Evolutionary conservation across 2,888 invertebrate species (phyloP).

Genomic region (Ophraella communa): DNA sequence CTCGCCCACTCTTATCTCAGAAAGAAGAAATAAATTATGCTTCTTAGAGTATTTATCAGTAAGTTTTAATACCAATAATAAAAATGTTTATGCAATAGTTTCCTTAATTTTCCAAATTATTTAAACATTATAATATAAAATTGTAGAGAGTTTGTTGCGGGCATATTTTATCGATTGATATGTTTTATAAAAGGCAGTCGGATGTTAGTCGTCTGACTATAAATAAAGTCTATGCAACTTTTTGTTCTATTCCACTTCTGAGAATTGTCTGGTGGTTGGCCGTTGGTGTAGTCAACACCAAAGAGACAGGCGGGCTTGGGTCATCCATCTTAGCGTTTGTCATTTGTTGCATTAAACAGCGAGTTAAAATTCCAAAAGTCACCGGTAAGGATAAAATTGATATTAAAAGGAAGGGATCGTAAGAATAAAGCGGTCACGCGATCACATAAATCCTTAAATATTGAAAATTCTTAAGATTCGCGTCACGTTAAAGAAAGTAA

Average conservation of each 20-base stretch:
- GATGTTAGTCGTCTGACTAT: background rate
- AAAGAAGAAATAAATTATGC: too few relatives aligned
- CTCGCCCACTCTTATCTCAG: too few relatives aligned
- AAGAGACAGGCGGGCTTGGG: constrained; percentile 43
- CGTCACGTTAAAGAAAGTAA: constrained; percentile 39
- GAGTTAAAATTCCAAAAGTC: constrained; percentile 47
- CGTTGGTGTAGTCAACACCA: constrained; percentile 4
- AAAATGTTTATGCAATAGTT: too few relatives aligned
- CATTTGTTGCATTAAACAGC: constrained; percentile 48
- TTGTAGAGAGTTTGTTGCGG: background rate
- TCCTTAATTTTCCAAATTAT: background rate
- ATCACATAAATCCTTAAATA: constrained; percentile 47
- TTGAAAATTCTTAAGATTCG: constrained; percentile 45
- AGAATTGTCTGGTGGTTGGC: constrained; percentile 17
- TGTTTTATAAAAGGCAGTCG: background rate
- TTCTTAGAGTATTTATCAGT: too few relatives aligned
- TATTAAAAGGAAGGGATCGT: constrained; percentile 37
- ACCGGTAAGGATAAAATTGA: constrained; percentile 45
- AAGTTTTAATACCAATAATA: too few relatives aligned
- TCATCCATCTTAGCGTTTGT: constrained; percentile 52
- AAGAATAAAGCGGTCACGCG: constrained; percentile 40
- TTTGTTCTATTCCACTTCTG: constrained; percentile 14
- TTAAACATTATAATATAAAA: too few relatives aligned
- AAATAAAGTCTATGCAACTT: constrained; percentile 17
- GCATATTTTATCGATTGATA: background rate